Evolutionary conservation across 2,888 invertebrate genomes (phyloP), one percentile per base, ranked within the genome.

Genomic region (Cyclophora albipunctata): DNA sequence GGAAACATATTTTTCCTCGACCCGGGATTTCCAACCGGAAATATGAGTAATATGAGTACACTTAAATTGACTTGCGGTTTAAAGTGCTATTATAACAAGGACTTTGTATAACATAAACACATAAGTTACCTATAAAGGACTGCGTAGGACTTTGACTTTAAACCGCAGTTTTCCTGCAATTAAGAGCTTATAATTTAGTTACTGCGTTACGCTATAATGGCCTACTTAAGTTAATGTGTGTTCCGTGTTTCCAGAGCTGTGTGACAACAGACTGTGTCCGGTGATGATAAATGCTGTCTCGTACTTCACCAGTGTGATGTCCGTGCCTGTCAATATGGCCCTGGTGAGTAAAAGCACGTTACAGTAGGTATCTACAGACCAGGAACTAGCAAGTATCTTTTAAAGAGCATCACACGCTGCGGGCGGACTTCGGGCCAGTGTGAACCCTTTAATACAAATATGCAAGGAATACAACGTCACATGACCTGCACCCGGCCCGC

Each of bases 291-390:
- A 77, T 40, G 62, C 66, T 0, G 55, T 71, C 35, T 81, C 78
- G 1, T 69, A 76, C 2, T 74, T 84, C 53, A 73, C 67, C 50
- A 84, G 84, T 60, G 62, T 79, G 44, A 84, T 86, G 84, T 71
- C 74, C 2, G 79, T 86, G 42, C 85, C 85, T 2, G 63, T 52
- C 3, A 71, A 68, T 42, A 74, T 85, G 53, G 84, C 83, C 20
- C 56, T 82, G 76, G 86, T 84, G 64, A 77, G 69, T 34, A 34
- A 34, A 20, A 7, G n/a, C 42, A 4, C 3, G n/a, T 42, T 7
- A 40, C 40, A 40, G 40, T 40, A 5, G 7, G 5, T 20, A 20
- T 20, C 20, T 20, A 20, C 20, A 20, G 20, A 20, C 20, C 20
- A 20, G 20, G 20, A 20, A 20, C 20, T 20, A 20, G 20, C 20